Conservation (phyloP, 53 echinoderm and acorn worm species). For the Holothuria scabra region DNA sequence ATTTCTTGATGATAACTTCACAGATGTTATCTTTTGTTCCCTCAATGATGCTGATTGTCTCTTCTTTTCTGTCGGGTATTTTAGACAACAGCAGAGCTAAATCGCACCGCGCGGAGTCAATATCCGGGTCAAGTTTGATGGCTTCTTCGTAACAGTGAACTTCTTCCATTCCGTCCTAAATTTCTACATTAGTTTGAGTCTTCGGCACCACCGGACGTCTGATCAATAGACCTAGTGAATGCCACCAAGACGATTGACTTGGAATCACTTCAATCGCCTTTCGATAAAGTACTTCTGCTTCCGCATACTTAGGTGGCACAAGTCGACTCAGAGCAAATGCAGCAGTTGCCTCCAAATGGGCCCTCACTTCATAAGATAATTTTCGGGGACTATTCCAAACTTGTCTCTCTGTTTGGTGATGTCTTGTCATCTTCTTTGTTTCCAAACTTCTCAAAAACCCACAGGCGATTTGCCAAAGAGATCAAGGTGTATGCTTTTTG, state of each 20-base stretch:
- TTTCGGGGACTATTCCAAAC: neutral
- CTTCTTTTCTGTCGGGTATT: neutral
- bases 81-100: neutral
- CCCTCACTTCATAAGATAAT: neutral
- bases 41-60: neutral
- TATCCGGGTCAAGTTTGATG: neutral
- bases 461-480: neutral
- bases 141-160: conserved; percentile 1
- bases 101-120: neutral
- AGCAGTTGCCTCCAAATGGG: conserved; percentile 9
- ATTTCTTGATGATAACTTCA: conserved; percentile 7
- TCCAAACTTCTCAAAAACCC: neutral
- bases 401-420: neutral
- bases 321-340: conserved; percentile 32
- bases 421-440: neutral
- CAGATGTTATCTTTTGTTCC: neutral
- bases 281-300: conserved; percentile 9
- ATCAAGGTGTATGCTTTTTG: neutral
- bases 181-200: neutral
- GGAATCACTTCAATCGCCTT: neutral
- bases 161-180: neutral
- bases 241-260: conserved; percentile 18
- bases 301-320: conserved; percentile 13
- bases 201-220: neutral
- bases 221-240: conserved; percentile 7